Percentiles rank a stretch among this genome's conserved stretches.
Evolutionary conservation across 1,140 invertebrate genomes (phyloP).

Genomic region (Drosophila bocqueti): DNA sequence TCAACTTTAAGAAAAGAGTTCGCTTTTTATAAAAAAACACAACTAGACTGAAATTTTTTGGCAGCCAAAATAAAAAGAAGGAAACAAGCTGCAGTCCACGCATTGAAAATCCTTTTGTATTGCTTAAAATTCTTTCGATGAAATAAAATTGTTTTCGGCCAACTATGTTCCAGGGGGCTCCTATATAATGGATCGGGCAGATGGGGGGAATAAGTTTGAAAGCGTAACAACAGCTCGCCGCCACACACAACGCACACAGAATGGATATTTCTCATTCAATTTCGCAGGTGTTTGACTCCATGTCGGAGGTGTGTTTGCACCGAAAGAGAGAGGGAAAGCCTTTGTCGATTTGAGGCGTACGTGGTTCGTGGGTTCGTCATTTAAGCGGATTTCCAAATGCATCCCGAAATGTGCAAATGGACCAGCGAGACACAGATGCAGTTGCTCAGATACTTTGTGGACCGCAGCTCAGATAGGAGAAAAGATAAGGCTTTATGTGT

Average conservation of each 20-base stretch:
- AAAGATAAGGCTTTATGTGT: neutral
- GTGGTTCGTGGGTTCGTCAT: slow-evolving; percentile 49
- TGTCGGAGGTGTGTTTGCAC: slow-evolving; percentile 42
- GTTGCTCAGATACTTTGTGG: slow-evolving; percentile 31
- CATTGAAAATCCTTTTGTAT: slow-evolving; percentile 69
- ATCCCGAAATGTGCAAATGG: slow-evolving; percentile 40
- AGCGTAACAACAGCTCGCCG: slow-evolving; percentile 31
- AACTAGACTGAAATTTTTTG: slow-evolving; percentile 22
- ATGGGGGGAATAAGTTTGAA: slow-evolving; percentile 62
- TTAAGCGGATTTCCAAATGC: slow-evolving; percentile 55
- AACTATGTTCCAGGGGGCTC: slow-evolving; percentile 55
- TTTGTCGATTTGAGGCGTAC: slow-evolving; percentile 67
- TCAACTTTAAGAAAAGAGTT: slow-evolving; percentile 6
- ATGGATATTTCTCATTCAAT: slow-evolving; percentile 80
- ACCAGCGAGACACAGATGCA: slow-evolving; percentile 9
- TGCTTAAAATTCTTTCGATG: slow-evolving; percentile 63
- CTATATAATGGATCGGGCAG: neutral
- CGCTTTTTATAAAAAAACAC: neutral
- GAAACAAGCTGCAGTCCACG: slow-evolving; percentile 34
- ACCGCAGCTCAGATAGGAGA: neutral
- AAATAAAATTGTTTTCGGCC: slow-evolving; percentile 70
- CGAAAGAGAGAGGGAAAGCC: slow-evolving; percentile 36
- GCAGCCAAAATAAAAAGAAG: slow-evolving; percentile 7
- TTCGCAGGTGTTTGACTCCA: slow-evolving; percentile 74
- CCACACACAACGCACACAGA: slow-evolving; percentile 45